A percentile compares a stretch with the other conserved stretches of the same genome.
Evolutionary conservation across 2,797 vertebrate species (phyloP).

Genomic region (Hapalemur alaotrensis): DNA sequence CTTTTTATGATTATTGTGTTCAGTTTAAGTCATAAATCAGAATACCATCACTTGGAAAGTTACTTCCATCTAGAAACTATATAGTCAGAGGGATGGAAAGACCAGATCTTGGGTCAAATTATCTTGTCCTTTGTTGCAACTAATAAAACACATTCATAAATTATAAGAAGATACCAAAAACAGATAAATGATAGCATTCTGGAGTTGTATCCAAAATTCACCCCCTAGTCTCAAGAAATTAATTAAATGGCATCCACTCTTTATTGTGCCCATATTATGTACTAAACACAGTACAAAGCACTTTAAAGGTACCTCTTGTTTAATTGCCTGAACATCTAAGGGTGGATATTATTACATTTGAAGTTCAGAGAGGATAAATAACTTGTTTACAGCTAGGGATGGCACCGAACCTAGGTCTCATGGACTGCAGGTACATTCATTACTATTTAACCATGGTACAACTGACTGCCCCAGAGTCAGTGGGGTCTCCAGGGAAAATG

Average conservation of each 20-base stretch:
- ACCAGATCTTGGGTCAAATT: neutral
- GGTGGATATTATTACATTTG: neutral
- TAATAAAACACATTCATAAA: neutral
- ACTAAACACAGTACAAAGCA: neutral
- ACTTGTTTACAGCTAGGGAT: neutral
- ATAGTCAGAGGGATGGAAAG: neutral
- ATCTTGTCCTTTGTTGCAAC: neutral
- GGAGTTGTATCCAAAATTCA: neutral
- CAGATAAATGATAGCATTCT: neutral
- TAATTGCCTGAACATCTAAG: neutral
- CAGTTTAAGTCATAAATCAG: neutral
- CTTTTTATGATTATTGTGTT: neutral
- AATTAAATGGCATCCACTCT: neutral
- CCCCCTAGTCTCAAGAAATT: neutral
- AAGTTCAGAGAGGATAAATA: neutral
- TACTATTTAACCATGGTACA: neutral
- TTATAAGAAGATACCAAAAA: neutral
- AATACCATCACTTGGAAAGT: neutral
- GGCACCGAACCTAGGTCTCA: neutral
- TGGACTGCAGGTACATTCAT: neutral
- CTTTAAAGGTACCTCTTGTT: neutral
- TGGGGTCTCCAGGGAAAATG: neutral
- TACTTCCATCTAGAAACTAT: neutral
- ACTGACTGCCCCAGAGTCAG: neutral
- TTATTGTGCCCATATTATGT: neutral